Base-by-base conservation (phyloP, 2,797 vertebrate species). In the Arremon brunneinucha region DNA sequence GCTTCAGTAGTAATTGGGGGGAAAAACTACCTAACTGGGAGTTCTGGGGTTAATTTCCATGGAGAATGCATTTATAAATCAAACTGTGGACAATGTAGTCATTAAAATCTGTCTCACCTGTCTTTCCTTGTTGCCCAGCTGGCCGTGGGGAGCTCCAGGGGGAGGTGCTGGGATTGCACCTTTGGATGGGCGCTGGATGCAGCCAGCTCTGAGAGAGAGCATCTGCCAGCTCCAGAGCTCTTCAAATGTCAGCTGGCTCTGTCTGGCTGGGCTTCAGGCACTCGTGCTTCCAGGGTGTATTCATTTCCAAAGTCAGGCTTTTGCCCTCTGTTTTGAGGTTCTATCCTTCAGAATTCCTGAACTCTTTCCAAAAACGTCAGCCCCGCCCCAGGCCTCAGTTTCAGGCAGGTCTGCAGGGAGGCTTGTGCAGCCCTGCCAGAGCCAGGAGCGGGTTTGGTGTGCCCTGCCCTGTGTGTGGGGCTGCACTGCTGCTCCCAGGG, bases 341-440 rank as follows among this genome's bases (percentile, higher is more conserved):
- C 81, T 74, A 71, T 30, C 30, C 87, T 89, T 71, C 16, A 75
- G 89, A 92, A 96, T 95, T 95, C 83, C 92, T 92, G 86, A 94
- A 90, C 16, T 9, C 55, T 74, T 83, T 89, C 93, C 93, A 97
- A 90, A 95, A 89, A 75, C 55, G 47, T 35, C 87, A 55, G 62
- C 86, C 60, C 86, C 68, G 28, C 84, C 81, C 65, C 37, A 86
- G 83, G 56, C 8, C 63, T 67, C 24, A 52, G 71, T 77, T 30
- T 8, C 15, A 24, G 53, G 30, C 3, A 41, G 59, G 21, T 23
- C 44, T 83, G 27, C 37, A 13, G 23, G 18, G 19, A 37, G 47
- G 27, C 3, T n/a, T 59, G 53, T 37, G 83, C 56, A 83, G 80
- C 43, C 47, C 39, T 63, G 43, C 39, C 0, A 0, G 57, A 80